Conservation (phyloP, 1,140 invertebrate genomes). For the Rhopalosiphum padi region DNA sequence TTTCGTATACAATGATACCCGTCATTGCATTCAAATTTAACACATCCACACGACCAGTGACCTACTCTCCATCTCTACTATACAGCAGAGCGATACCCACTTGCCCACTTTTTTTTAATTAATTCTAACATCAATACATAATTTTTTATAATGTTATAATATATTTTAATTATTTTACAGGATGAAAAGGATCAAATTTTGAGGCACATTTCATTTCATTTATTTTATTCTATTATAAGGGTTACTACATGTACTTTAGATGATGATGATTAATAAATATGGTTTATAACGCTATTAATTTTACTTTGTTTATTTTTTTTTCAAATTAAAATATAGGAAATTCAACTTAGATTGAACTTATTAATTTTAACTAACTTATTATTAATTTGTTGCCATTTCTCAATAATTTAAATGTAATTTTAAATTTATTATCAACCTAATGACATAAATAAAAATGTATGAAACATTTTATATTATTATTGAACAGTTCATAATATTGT, state of each 20-base stretch:
- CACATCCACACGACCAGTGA: too few species aligned
- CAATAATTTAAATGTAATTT: too few species aligned
- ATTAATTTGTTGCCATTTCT: too few species aligned
- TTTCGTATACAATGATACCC: too few species aligned
- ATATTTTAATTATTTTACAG: constrained; percentile 26
- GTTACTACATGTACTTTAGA: not conserved
- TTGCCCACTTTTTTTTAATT: too few species aligned
- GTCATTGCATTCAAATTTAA: too few species aligned
- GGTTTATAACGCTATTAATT: not conserved
- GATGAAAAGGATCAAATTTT: constrained; percentile 30
- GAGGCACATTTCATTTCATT: not conserved
- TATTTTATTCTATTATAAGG: not conserved
- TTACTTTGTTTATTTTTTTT: not conserved
- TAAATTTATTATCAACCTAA: not conserved
- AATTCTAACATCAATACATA: too few species aligned
- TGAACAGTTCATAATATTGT: not conserved
- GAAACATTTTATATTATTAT: not conserved
- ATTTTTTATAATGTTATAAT: not conserved
- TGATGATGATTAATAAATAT: not conserved
- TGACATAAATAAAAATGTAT: not conserved
- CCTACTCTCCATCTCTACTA: too few species aligned
- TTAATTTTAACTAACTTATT: too few species aligned
- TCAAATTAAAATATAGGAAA: not conserved
- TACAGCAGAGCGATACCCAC: too few species aligned
- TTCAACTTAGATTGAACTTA: too few species aligned